Base-by-base conservation (phyloP, 2,113 vertebrate species). In the Cyanoramphus novaezelandiae region DNA sequence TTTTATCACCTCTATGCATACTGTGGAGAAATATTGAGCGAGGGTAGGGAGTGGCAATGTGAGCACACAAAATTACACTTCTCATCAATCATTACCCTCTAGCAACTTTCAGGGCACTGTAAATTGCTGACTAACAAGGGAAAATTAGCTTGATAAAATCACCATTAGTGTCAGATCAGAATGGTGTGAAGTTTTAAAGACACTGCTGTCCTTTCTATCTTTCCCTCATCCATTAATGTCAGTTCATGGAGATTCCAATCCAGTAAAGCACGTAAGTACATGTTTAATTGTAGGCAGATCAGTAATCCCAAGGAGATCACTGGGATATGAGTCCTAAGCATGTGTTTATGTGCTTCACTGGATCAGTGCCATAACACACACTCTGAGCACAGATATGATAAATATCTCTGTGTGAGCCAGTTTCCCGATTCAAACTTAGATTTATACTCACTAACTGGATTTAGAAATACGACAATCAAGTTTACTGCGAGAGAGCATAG, bases 61-160 rank as follows among this genome's bases (percentile, higher is more conserved):
- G 31, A 91, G 95, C 97, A 96, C 68, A 84, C 95, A 89, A 76
- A 68, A 65, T 92, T 95, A 88, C 95, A 87, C 95, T 96, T 86
- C 90, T 97, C 97, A 97, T 98, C 98, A 97, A 90, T 97, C 97
- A 92, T 85, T 96, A 90, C 94, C 75, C 94, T 88, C 67, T 91
- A 96, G 92, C 95, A 95, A 92, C 93, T 97, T 95, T 94, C 85
- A 83, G 93, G 63, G 84, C 77, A 82, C 41, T 92, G 86, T 93
- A 97, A 98, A 97, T 97, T 96, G 96, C 95, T 93, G 95, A 94
- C 94, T 97, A 96, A 96, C 94, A 92, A 92, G 92, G 81, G 84
- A 94, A 96, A 96, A 98, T 97, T 95, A 95, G 83, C 50, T 94
- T 95, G 97, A 98, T 98, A 98, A 98, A 97, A 93, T 94, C 93